Conservation (phyloP, 2,888 invertebrate genomes). For the Sphecodes monilicornis region DNA sequence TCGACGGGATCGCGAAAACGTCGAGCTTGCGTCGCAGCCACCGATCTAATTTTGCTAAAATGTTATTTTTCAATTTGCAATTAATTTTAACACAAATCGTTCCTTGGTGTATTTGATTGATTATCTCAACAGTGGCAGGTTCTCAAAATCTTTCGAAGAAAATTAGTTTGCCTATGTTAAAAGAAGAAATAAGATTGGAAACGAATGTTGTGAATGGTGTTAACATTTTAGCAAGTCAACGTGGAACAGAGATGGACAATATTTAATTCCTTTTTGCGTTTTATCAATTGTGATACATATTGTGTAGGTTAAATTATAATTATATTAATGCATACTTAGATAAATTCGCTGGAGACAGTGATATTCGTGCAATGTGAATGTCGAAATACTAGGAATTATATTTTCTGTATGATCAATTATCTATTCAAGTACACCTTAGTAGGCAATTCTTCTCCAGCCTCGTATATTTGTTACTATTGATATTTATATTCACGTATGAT, state of each 20-base stretch:
- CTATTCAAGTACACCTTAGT: background rate
- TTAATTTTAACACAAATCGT: conserved; percentile 34
- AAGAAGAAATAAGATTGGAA: background rate
- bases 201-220: background rate
- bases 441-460: background rate
- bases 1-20: conserved; percentile 12
- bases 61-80: conserved; percentile 35
- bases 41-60: conserved; percentile 42
- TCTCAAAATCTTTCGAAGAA: too few species aligned
- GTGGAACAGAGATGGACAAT: background rate
- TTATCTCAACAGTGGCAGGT: too few species aligned
- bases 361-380: background rate
- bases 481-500: background rate
- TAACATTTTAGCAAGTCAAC: background rate
- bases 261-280: background rate
- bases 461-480: background rate
- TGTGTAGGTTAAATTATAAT: background rate
- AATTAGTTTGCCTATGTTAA: background rate
- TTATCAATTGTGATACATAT: background rate
- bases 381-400: background rate
- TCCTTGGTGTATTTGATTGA: background rate
- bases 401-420: background rate
- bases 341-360: background rate
- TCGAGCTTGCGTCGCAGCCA: conserved; percentile 23
- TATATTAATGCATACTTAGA: background rate